These are phyloP conservation scores for Catalaphyllia jardinei DNA, from an alignment of 64 coral and sea anemone genomes.

Conservation along the genomic window DNA sequence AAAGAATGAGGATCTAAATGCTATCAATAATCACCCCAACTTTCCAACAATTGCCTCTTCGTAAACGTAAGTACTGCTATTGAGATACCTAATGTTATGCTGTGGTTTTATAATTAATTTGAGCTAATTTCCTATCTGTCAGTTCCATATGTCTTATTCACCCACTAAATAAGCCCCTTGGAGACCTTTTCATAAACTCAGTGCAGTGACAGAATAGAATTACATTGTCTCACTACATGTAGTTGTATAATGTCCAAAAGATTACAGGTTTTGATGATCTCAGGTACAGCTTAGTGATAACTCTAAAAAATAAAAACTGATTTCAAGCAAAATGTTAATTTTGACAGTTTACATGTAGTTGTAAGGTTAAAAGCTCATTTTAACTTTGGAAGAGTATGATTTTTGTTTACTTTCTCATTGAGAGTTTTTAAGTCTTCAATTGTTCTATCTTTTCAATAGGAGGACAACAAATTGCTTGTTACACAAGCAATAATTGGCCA, in stretches of 20 bases:
- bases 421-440: neutral
- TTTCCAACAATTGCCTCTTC: conserved; percentile 7
- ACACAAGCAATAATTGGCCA: neutral
- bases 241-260: neutral
- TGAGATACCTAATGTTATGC: neutral
- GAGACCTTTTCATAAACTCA: too few relatives aligned
- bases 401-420: neutral
- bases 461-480: conserved; percentile 14
- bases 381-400: neutral
- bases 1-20: neutral
- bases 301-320: neutral
- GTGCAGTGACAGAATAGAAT: too few relatives aligned
- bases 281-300: too few relatives aligned
- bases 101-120: conserved; percentile 3
- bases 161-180: too few relatives aligned
- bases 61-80: conserved; percentile 1
- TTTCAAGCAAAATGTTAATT: neutral
- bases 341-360: neutral
- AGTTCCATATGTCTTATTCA: too few relatives aligned
- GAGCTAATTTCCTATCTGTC: neutral
- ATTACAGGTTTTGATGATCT: neutral
- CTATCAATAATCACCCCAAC: conserved; percentile 27
- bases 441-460: conserved; percentile 5
- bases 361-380: neutral
- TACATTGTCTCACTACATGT: too few relatives aligned